Base-by-base conservation (phyloP, 2,113 vertebrate genomes). In the Numida meleagris region DNA sequence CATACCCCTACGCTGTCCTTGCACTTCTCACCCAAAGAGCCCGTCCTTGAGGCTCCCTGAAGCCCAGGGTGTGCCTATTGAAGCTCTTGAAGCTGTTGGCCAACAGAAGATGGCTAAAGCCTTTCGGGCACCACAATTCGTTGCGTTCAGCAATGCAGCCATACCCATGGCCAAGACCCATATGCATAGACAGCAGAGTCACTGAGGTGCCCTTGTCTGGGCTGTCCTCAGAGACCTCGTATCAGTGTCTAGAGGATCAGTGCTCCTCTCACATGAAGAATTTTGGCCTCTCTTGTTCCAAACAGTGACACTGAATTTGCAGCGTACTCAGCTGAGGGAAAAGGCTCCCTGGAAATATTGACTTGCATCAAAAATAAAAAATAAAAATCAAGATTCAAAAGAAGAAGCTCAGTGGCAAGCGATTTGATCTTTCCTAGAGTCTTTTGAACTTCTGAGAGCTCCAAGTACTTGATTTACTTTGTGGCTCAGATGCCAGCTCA, bases 381-480 rank as follows among this genome's bases (percentile, higher is more conserved):
- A 27, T 17, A 8, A 36, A 46, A 82, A 68, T 25, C 58, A 63
- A 77, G 63, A 20, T 38, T 45, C 29, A 71, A 67, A 89, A 50
- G 80, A 76, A 88, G 46, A 34, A 88, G 20, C 17, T 88, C 29
- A 10, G 29, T 86, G 89, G 65, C 43, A 75, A 81, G n/a, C 68
- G 57, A 61, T 86, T 90, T 79, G 86, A 4, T 83, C 68, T 83
- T 83, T 90, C 50, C 34, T 80, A 58, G 84, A 81, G 34, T 38
- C 65, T 81, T 93, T 74, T 83, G 87, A 95, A 86, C 89, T 81
- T 94, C 45, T 88, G 88, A 65, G 50, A 58, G 27, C 82, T 75
- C 55, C 3, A 29, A 72, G 18, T 65, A 57, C 78, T 90, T 88
- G 85, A 93, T 95, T 96, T 91, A 78, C 86, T 91, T 75, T 45